A percentile compares a stretch with the other conserved stretches of the same genome.
phyloP scores from a whole-genome alignment of 2,113 vertebrate species.

The Raja brachyura region DNA sequence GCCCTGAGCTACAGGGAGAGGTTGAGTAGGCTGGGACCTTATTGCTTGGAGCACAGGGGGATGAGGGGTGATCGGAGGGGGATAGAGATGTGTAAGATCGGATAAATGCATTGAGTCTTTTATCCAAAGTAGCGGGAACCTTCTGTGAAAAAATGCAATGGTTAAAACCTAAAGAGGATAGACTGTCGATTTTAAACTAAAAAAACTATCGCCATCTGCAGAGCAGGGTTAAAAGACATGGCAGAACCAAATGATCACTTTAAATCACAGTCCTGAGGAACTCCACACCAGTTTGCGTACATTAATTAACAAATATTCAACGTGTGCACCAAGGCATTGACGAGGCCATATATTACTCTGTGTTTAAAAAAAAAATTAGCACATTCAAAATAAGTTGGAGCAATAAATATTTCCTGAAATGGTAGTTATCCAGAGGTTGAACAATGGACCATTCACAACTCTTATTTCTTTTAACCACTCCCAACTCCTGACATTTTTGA shows the following conservation, averaged over 20 bases:
- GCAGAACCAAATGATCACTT: background rate
- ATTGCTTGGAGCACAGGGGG: no score
- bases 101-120: no score
- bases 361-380: background rate
- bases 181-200: background rate
- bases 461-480: background rate
- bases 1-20: no score
- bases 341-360: background rate
- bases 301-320: background rate
- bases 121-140: no score
- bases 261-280: background rate
- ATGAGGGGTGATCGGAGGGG: no score
- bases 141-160: background rate
- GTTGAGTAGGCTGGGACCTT: no score
- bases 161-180: background rate
- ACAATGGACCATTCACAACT: background rate
- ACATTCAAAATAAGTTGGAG: background rate
- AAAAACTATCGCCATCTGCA: background rate
- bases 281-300: background rate
- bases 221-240: background rate
- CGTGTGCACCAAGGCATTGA: background rate
- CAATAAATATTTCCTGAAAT: background rate
- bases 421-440: background rate
- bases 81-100: no score
- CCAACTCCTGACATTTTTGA: background rate